Conservation (phyloP, 2,888 invertebrate species). For the Eledona agricola region DNA sequence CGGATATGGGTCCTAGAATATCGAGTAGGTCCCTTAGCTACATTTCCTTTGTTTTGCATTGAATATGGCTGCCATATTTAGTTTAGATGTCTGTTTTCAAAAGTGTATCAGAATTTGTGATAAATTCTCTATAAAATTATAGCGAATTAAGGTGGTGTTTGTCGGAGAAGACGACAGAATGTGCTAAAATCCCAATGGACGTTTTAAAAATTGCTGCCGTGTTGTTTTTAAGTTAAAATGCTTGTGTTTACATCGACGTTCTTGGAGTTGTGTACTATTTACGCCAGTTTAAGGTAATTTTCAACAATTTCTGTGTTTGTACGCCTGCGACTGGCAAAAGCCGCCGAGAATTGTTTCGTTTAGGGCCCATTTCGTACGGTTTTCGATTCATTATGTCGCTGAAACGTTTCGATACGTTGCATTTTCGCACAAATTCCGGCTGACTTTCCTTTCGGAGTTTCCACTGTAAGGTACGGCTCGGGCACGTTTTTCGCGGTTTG, state of each 20-base stretch:
- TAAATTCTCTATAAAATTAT: constrained; percentile 58
- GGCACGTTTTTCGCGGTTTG: too few relatives aligned
- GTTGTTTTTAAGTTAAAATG: constrained; percentile 63
- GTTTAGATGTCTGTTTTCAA: constrained; percentile 83
- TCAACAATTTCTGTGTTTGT: constrained; percentile 6
- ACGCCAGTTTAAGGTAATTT: constrained; percentile 67
- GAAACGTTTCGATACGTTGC: constrained; percentile 21
- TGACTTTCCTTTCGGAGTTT: constrained; percentile 1
- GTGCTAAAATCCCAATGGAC: constrained; percentile 61
- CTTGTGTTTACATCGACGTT: constrained; percentile 82
- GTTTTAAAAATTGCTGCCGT: constrained; percentile 60
- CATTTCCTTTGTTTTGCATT: constrained; percentile 78
- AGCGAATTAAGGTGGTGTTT: constrained; percentile 55
- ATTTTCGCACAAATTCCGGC: constrained; percentile 5
- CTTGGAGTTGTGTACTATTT: constrained; percentile 71
- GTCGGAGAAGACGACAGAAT: constrained; percentile 59
- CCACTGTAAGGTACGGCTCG: too few relatives aligned
- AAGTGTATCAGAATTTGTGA: constrained; percentile 61
- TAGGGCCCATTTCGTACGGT: constrained; percentile 6
- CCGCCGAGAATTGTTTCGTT: neutral
- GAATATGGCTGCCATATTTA: constrained; percentile 88
- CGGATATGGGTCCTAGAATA: constrained; percentile 61
- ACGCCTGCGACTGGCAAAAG: constrained; percentile 1
- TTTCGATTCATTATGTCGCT: constrained; percentile 30
- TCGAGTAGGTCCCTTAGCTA: constrained; percentile 62